Percentiles rank a stretch among this genome's conserved stretches.
Conservation (phyloP, 2,888 invertebrate species). For the Drosophila limbata region DNA sequence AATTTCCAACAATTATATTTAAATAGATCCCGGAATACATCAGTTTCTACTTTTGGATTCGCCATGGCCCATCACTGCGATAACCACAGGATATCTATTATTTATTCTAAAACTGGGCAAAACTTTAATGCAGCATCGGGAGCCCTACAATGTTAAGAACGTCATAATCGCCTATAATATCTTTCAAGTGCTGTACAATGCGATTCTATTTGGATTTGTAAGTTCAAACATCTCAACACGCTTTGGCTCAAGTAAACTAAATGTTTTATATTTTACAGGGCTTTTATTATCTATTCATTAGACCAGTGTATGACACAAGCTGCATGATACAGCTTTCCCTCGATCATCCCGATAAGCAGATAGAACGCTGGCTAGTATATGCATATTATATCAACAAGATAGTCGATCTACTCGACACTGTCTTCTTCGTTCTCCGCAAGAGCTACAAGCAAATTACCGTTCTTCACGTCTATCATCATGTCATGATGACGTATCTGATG, state of each 20-base stretch:
- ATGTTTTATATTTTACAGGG: constrained; percentile 7
- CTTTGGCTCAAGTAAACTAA: too few relatives aligned
- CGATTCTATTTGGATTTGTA: constrained; percentile 85
- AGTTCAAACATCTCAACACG: neutral
- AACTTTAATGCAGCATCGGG: constrained; percentile 89
- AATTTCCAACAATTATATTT: neutral
- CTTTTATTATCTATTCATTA: constrained; percentile 32
- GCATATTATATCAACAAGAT: constrained; percentile 50
- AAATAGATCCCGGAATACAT: constrained; percentile 35
- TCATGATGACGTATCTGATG: constrained; percentile 32
- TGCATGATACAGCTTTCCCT: constrained; percentile 45
- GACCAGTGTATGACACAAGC: constrained; percentile 15
- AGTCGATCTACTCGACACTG: constrained; percentile 57
- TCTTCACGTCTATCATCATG: constrained; percentile 64
- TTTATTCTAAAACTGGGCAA: constrained; percentile 86
- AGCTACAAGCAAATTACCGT: constrained; percentile 62
- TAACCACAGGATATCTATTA: neutral
- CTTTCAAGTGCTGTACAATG: constrained; percentile 93
- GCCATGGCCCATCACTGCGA: constrained; percentile 81
- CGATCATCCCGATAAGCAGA: constrained; percentile 28
- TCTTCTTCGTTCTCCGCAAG: constrained; percentile 66
- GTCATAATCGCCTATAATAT: constrained; percentile 92
- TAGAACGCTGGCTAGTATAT: constrained; percentile 32
- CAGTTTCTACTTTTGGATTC: constrained; percentile 89
- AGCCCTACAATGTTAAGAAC: constrained; percentile 90